Base-by-base conservation (phyloP, 1,140 invertebrate genomes). In the Dendroctonus ponderosae region DNA sequence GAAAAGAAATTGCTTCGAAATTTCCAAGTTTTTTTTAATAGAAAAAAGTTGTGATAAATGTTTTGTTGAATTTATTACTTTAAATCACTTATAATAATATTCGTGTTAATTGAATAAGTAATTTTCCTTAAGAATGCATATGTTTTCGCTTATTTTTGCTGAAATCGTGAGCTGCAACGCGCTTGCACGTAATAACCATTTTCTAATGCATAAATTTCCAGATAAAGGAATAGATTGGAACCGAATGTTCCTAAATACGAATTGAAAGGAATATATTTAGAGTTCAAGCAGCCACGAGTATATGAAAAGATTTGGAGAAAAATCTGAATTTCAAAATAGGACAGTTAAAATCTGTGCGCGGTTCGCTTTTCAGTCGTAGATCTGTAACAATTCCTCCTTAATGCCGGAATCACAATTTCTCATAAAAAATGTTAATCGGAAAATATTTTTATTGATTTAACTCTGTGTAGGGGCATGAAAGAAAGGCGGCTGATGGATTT, bases 211-310 rank as follows among this genome's bases (percentile, higher is more conserved):
- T 58, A 58, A 58, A 58, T 42, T 58, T 58, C 3, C 41, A 42
- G 56, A 58, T 58, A 58, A 42, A 26, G 44, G 41, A 42, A 58
- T 58, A 58, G 56, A 58, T 58, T 58, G 56, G 56, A 58, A 58
- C 56, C 56, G 56, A 58, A 58, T 58, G 56, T 58, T 43, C 39
- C 56, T 58, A 58, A 58, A 58, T 58, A 58, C 56, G 56, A 58
- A 43, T 58, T 42, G 56, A 43, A 42, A 43, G 42, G 41, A 58
- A 58, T 58, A 58, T 42, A 58, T 58, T 58, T 43, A 58, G 42
- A 42, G 56, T 41, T 58, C 39, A 44, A 58, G 42, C 42, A 11
- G 56, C 15, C 39, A 15, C 42, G 41, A 58, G 56, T 58, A 58
- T 12, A 58, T 58, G 56, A 58, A 58, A 58, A 38, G 56, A 15